These are phyloP conservation scores for Nilaparvata lugens DNA, from an alignment of 1,140 invertebrate genomes.

Conservation along the genomic window DNA sequence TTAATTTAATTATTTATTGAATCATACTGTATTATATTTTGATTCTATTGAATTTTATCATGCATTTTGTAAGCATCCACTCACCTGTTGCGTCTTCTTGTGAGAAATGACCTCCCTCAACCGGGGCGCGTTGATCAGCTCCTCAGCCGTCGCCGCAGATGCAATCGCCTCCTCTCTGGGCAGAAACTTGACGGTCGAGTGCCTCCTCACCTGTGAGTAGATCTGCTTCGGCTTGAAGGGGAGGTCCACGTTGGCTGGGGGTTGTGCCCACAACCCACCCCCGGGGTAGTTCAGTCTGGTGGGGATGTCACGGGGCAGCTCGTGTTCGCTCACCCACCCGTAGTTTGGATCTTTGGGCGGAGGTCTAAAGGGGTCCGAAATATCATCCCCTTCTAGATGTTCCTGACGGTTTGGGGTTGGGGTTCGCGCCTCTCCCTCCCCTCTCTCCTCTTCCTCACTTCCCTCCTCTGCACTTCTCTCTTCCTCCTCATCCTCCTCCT, in stretches of 20 bases:
- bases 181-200: slow-evolving; percentile 47
- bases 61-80: too few species aligned
- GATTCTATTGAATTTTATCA: too few species aligned
- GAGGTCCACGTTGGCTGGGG: slow-evolving; percentile 29
- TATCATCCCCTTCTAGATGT: slow-evolving; percentile 1
- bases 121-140: slow-evolving; percentile 47
- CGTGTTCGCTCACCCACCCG: slow-evolving; percentile 34
- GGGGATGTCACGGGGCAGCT: slow-evolving; percentile 35
- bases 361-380: slow-evolving; percentile 1
- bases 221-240: slow-evolving; percentile 55
- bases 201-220: slow-evolving; percentile 53
- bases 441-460: slow-evolving; percentile 6
- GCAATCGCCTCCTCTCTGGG: slow-evolving; percentile 45
- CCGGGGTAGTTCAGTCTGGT: slow-evolving; percentile 41
- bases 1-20: too few species aligned
- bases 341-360: slow-evolving; percentile 13
- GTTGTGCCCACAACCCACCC: slow-evolving; percentile 41
- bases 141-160: slow-evolving; percentile 46
- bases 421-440: not conserved
- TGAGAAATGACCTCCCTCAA: slow-evolving; percentile 55
- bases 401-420: not conserved
- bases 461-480: not conserved
- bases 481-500: not conserved
- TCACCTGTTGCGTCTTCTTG: slow-evolving; percentile 48
- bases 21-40: too few species aligned